These are phyloP conservation scores for Anarhynchus alexandrinus DNA, from an alignment of 2,113 vertebrate species.

Conservation along the genomic window DNA sequence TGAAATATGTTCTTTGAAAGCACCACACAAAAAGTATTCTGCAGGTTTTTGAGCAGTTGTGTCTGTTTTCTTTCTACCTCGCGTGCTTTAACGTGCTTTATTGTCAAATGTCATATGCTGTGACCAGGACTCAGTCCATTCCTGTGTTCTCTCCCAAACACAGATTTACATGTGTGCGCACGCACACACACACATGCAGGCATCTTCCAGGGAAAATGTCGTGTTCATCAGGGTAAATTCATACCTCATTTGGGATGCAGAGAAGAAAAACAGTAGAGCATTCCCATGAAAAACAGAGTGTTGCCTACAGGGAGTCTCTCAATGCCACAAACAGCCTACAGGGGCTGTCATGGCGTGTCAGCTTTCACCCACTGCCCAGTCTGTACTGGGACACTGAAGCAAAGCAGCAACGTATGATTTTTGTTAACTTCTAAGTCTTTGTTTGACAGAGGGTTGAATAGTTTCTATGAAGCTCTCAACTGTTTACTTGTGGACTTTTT, in stretches of 20 bases:
- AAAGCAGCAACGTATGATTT: not conserved
- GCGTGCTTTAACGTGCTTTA: not conserved
- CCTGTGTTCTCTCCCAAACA: not conserved
- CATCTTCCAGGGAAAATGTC: not conserved
- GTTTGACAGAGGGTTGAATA: not conserved
- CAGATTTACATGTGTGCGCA: not conserved
- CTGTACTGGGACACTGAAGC: not conserved
- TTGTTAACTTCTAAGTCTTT: not conserved
- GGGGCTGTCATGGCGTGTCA: not conserved
- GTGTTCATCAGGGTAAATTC: not conserved
- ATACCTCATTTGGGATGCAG: not conserved
- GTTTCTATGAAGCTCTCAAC: slow-evolving; percentile 21
- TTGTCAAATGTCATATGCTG: not conserved
- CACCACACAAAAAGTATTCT: not conserved
- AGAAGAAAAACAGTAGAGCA: not conserved
- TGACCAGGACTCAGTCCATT: accelerated
- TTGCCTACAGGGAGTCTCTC: not conserved
- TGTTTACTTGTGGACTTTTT: slow-evolving; percentile 19
- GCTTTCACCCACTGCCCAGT: not conserved
- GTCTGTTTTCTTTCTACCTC: not conserved
- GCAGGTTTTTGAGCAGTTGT: not conserved
- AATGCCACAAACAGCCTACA: not conserved
- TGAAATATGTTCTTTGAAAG: not conserved
- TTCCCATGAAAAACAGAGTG: not conserved
- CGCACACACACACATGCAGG: not conserved